Percentiles rank a stretch among this genome's conserved stretches.
These are phyloP conservation scores for Parotia lawesii DNA, from an alignment of 2,113 vertebrate genomes.

Conservation along the genomic window DNA sequence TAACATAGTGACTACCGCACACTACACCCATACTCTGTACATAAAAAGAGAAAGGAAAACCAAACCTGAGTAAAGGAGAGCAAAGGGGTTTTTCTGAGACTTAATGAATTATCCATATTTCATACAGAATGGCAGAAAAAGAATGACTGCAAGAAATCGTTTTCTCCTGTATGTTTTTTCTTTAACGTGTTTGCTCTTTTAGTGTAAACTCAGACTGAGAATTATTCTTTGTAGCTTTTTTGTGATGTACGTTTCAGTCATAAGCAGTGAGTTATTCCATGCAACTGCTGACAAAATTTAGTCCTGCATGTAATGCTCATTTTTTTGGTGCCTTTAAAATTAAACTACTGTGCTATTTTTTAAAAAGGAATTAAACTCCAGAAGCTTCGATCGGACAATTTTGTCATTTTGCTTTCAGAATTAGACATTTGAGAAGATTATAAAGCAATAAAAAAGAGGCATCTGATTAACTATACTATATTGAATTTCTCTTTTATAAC, in stretches of 20 bases:
- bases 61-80: not conserved
- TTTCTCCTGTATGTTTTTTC: not conserved
- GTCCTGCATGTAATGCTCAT: not conserved
- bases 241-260: not conserved
- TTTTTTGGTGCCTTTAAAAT: not conserved
- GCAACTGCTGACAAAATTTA: constrained; percentile 9
- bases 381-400: not conserved
- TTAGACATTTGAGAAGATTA: constrained; percentile 15
- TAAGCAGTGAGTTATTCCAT: not conserved
- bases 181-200: not conserved
- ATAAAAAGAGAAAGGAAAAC: not conserved
- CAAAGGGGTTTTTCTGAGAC: not conserved
- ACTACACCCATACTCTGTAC: not conserved
- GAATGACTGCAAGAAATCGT: not conserved
- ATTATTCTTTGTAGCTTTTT: not conserved
- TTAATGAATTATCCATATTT: constrained; percentile 10
- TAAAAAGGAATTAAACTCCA: constrained; percentile 3
- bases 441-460: constrained; percentile 25
- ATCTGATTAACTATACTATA: constrained; percentile 34
- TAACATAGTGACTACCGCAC: not conserved
- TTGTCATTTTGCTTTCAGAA: constrained; percentile 31
- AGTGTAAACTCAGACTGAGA: not conserved
- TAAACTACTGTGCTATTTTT: constrained; percentile 2
- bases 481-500: constrained; percentile 35
- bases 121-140: not conserved